Percentiles rank a stretch among this genome's conserved stretches.
Conservation (phyloP, 2,113 vertebrate species). For the Solea senegalensis region DNA sequence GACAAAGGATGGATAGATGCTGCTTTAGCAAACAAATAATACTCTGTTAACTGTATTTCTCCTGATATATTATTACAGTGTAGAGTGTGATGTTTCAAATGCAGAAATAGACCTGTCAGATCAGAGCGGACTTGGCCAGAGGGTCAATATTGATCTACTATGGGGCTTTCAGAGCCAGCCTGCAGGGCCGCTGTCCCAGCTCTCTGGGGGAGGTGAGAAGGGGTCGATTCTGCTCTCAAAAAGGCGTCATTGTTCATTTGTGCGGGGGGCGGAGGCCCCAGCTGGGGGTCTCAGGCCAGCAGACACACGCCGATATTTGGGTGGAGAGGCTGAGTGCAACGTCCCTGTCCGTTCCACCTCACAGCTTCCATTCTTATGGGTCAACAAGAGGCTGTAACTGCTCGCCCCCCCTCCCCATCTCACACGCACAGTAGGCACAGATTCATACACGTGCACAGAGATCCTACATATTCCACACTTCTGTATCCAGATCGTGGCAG, state of each 20-base stretch:
- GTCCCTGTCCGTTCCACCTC: conserved; percentile 66
- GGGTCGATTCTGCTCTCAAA: conserved; percentile 48
- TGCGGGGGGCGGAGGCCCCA: conserved; percentile 40
- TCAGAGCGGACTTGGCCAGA: conserved; percentile 25
- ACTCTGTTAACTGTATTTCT: not conserved
- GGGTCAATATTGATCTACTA: conserved; percentile 54
- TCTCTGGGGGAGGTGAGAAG: conserved; percentile 42
- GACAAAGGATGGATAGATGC: too few relatives aligned
- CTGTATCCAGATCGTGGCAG: conserved; percentile 44
- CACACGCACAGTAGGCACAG: conserved; percentile 16
- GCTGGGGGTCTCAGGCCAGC: conserved; percentile 63
- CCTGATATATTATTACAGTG: not conserved
- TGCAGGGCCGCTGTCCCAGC: conserved; percentile 4
- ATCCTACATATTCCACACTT: conserved; percentile 11
- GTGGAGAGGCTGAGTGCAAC: conserved; percentile 50
- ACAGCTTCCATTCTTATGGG: conserved; percentile 65
- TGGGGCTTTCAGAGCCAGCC: not conserved
- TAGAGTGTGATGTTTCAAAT: too few relatives aligned
- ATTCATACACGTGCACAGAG: conserved; percentile 6
- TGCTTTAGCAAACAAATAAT: too few relatives aligned
- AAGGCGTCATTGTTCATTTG: conserved; percentile 57
- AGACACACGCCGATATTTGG: conserved; percentile 71
- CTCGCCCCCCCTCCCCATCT: conserved; percentile 14
- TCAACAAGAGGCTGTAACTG: conserved; percentile 49
- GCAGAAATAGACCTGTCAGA: not conserved